Percentiles rank a stretch among this genome's conserved stretches.
phyloP scores from a whole-genome alignment of 2,113 vertebrate species.

The Bathybates hornii region DNA sequence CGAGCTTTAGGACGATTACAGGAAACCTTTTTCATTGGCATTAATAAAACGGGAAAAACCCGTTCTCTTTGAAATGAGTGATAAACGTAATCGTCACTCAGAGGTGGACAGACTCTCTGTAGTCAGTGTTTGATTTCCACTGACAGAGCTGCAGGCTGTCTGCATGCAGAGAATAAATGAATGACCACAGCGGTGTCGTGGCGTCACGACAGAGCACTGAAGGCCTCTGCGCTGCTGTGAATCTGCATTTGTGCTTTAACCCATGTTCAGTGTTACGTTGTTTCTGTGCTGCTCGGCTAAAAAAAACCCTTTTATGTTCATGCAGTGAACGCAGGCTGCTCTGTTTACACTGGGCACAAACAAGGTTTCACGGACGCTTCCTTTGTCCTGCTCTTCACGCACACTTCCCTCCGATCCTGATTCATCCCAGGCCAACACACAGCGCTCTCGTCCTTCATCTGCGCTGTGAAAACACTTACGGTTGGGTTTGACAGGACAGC shows the following conservation, averaged over 20 bases:
- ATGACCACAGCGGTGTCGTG: background rate
- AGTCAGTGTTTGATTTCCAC: background rate
- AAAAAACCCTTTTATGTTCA: background rate
- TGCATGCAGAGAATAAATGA: background rate
- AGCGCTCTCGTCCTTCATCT: background rate
- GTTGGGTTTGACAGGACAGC: background rate
- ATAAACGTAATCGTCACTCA: background rate
- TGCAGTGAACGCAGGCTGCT: background rate
- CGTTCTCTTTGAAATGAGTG: accelerated
- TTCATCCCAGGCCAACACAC: constrained; percentile 6
- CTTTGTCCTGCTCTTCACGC: background rate
- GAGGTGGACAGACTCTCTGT: accelerated
- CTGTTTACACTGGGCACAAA: background rate
- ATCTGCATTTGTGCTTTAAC: background rate
- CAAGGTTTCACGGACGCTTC: background rate
- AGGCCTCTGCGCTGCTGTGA: background rate
- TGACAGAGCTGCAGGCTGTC: background rate
- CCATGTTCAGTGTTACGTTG: background rate
- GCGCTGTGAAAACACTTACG: background rate
- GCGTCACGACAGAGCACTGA: background rate
- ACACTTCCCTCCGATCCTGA: background rate
- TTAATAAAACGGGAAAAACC: background rate
- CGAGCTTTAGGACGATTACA: accelerated
- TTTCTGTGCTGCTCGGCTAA: background rate
- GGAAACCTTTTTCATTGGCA: background rate